Evolutionary conservation across 2,888 invertebrate genomes (phyloP).

Genomic region (Platycnemis pennipes): DNA sequence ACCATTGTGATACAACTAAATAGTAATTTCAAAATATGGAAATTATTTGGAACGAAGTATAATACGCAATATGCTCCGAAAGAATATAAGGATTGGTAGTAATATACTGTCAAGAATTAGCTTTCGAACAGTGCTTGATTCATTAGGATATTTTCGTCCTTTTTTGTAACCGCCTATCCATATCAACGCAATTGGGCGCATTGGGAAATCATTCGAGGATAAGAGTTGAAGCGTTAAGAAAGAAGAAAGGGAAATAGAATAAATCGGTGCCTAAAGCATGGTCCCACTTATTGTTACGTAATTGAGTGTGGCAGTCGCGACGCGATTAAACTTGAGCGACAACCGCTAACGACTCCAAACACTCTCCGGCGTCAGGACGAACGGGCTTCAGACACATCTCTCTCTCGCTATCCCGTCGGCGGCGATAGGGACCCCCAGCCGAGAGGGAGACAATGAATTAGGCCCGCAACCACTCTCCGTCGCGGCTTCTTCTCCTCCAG

Average conservation of each 20-base stretch:
- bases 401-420: background rate
- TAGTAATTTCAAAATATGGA: too few relatives aligned
- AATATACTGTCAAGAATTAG: too few relatives aligned
- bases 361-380: background rate
- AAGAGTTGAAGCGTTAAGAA: background rate
- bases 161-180: too few relatives aligned
- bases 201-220: background rate
- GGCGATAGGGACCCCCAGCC: slow-evolving; percentile 7
- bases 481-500: background rate
- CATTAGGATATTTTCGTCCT: too few relatives aligned
- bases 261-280: background rate
- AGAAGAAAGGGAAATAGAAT: background rate
- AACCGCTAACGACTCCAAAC: slow-evolving; percentile 39
- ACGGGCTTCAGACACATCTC: background rate
- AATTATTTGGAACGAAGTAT: too few relatives aligned
- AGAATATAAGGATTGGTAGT: too few relatives aligned
- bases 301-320: background rate
- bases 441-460: slow-evolving; percentile 24
- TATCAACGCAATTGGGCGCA: too few relatives aligned
- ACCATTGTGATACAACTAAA: too few relatives aligned
- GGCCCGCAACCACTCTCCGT: background rate
- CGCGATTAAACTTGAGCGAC: slow-evolving; percentile 26
- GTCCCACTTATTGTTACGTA: background rate
- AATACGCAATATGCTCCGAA: too few relatives aligned
- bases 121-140: too few relatives aligned